Base-by-base conservation (phyloP, 2,113 vertebrate species). In the Cariama cristata region DNA sequence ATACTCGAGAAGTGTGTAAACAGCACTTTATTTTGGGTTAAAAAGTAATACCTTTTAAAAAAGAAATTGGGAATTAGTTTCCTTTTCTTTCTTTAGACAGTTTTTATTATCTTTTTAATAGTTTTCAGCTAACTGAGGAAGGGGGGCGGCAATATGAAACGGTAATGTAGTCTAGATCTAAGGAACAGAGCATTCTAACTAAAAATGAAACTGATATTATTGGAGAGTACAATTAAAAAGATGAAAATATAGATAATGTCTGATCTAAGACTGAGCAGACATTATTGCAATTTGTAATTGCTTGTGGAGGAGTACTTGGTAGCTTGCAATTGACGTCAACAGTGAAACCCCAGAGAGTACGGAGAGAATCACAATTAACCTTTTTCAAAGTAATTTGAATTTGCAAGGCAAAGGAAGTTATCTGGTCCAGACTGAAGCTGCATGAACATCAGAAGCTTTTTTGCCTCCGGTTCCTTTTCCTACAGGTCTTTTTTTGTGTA, bases 311-410 rank as follows among this genome's bases (percentile, higher is more conserved):
- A 82, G 62, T 23, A 64, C 38, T 86, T 62, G 64, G 58, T 66
- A 89, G 81, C 47, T 93, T n/a, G 56, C n/a, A 68, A 47, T 11
- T 95, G 88, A 92, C 49, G 30, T 96, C 92, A 96, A 50, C 85
- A 96, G 66, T 3, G 13, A 93, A 95, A 79, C 85, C 58, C 88
- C 12, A 60, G 85, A 91, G 84, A 92, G 23, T 44, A 49, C 33
- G 35, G 49, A 69, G 86, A 96, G 71, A 93, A 95, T 95, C 74
- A 90, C 81, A 94, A 90, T 88, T 94, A 93, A 95, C 74, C 74
- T 95, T 94, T 92, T 72, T 59, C 69, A 79, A 79, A 75, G 74
- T 79, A 82, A 92, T 88, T 96, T 93, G 66, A 86, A 95, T 93
- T 83, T 93, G 23, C 66, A 86, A 96, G 44, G 52, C 40, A 82